Conservation (phyloP, 2,113 vertebrate genomes). For the Globicephala melas region DNA sequence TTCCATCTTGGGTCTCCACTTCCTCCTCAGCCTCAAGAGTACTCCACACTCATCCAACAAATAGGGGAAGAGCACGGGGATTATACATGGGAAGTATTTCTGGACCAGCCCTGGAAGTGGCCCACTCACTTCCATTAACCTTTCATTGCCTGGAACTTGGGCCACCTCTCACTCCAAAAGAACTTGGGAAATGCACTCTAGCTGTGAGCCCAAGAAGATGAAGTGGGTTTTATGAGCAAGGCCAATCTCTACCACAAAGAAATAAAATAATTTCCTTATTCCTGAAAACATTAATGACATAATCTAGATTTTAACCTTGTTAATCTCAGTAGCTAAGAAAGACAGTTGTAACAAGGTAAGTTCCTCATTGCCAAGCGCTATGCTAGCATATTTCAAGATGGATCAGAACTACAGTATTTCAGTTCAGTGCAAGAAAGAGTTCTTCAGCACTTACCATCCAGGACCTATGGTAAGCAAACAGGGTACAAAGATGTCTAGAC, state of each 20-base stretch:
- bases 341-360: background rate
- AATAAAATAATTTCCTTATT: constrained; percentile 23
- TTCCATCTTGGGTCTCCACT: background rate
- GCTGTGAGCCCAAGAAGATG: background rate
- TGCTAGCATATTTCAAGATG: constrained; percentile 29
- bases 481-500: background rate
- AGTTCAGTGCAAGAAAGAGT: background rate
- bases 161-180: background rate
- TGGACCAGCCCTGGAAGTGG: background rate
- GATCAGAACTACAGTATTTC: background rate
- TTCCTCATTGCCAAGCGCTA: background rate
- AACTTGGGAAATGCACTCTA: background rate
- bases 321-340: constrained; percentile 17
- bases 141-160: background rate
- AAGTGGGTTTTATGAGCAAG: background rate
- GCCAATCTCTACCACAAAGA: background rate
- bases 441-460: background rate
- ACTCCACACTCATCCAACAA: background rate
- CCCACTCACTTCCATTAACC: background rate
- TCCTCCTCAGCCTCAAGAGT: background rate
- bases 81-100: background rate
- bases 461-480: background rate
- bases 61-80: background rate
- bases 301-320: background rate
- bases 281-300: background rate